Evolutionary conservation across 2,888 invertebrate species (phyloP).

Genomic region (Lasioglossum calceatum): DNA sequence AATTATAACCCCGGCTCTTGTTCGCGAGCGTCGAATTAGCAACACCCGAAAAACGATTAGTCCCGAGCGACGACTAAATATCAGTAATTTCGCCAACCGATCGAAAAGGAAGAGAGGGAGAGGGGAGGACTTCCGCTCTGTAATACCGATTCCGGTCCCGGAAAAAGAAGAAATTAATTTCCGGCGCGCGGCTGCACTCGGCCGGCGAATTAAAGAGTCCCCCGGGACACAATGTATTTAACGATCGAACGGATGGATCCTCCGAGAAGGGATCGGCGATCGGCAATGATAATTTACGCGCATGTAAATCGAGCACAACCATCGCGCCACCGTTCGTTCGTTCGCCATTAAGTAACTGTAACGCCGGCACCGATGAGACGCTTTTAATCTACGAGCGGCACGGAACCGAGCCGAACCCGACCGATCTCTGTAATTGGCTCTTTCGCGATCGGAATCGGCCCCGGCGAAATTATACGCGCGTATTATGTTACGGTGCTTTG

Average conservation of each 20-base stretch:
- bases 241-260: not conserved
- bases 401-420: slow-evolving; percentile 14
- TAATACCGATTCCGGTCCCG: not conserved
- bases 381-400: slow-evolving; percentile 46
- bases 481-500: not conserved
- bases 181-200: not conserved
- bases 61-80: not conserved
- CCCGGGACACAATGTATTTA: slow-evolving; percentile 14
- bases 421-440: slow-evolving; percentile 38
- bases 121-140: not conserved
- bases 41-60: not conserved
- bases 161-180: slow-evolving; percentile 25
- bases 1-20: not conserved
- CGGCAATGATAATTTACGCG: slow-evolving; percentile 42
- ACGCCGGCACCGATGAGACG: slow-evolving; percentile 37
- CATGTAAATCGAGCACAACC: slow-evolving; percentile 39
- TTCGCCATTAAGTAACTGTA: slow-evolving; percentile 48
- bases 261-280: not conserved
- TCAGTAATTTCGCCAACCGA: slow-evolving; percentile 4
- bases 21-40: not conserved
- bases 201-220: slow-evolving; percentile 15
- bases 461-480: slow-evolving; percentile 39
- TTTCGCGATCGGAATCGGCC: slow-evolving; percentile 26
- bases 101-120: not conserved
- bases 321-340: slow-evolving; percentile 22